Conservation (phyloP, 2,113 vertebrate species). For the Oreochromis tanganicae region DNA sequence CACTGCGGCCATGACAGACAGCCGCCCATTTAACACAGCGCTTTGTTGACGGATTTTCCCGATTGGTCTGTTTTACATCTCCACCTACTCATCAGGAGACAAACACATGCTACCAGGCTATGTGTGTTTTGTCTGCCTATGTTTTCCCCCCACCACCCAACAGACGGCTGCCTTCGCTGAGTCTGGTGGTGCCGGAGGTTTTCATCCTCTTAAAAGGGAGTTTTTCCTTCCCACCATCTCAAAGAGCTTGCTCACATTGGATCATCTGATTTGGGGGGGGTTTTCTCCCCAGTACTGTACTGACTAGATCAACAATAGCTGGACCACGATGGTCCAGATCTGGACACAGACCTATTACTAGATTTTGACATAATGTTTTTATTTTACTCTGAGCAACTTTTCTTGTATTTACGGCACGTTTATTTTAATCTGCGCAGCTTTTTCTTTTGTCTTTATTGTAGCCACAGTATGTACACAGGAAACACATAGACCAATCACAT, state of each 20-base stretch:
- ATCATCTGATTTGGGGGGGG: background rate
- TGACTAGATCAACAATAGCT: no score
- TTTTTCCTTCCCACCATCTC: background rate
- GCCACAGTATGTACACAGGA: background rate
- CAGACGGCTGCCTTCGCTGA: background rate
- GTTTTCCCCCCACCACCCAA: background rate
- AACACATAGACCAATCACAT: background rate
- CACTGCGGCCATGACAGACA: constrained; percentile 5
- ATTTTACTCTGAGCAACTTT: no score
- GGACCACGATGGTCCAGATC: no score
- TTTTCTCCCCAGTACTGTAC: background rate
- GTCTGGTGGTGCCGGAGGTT: no score
- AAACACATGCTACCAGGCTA: background rate
- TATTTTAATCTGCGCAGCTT: no score
- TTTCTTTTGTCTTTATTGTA: no score
- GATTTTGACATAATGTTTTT: no score
- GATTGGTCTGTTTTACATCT: background rate
- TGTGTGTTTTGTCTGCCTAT: background rate
- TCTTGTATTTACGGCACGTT: no score
- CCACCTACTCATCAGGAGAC: background rate
- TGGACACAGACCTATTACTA: no score
- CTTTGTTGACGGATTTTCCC: constrained; percentile 1
- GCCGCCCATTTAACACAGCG: background rate
- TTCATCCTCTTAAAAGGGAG: background rate
- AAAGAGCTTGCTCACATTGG: background rate